These are phyloP conservation scores for Cerceris ruficornis DNA, from an alignment of 2,888 invertebrate species.

Conservation along the genomic window DNA sequence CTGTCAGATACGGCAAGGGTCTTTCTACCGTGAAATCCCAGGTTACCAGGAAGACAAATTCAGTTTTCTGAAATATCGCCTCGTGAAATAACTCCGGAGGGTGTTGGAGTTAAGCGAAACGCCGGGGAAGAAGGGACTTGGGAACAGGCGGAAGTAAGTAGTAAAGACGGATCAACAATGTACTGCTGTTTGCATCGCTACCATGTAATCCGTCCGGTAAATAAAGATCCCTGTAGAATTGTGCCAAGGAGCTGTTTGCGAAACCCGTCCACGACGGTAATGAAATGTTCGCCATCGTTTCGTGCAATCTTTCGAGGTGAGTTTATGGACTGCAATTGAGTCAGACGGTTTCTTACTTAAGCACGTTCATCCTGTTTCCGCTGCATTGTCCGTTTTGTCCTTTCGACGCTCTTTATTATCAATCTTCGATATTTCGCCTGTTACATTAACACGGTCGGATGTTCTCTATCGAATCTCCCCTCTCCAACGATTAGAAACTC, in stretches of 20 bases:
- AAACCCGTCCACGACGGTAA: neutral
- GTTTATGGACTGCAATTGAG: neutral
- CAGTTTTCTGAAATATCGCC: neutral
- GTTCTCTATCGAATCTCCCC: neutral
- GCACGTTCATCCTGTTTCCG: neutral
- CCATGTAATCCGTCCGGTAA: slow-evolving; percentile 60
- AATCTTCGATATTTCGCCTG: neutral
- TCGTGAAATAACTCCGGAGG: slow-evolving; percentile 4
- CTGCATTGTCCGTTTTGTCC: neutral
- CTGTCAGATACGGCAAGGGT: neutral
- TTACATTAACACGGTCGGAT: neutral
- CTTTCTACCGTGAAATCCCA: neutral
- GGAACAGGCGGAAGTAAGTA: slow-evolving; percentile 33
- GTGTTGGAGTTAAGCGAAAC: slow-evolving; percentile 13
- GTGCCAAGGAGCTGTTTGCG: slow-evolving; percentile 19
- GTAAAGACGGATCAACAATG: slow-evolving; percentile 28
- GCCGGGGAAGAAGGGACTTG: neutral
- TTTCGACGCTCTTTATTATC: neutral
- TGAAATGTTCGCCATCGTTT: slow-evolving; percentile 10
- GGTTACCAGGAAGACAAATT: slow-evolving; percentile 7
- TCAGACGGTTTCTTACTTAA: neutral
- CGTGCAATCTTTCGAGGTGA: slow-evolving; percentile 8
- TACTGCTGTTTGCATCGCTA: slow-evolving; percentile 30
- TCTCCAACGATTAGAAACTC: no score
- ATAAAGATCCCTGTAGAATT: slow-evolving; percentile 51